Evolutionary conservation across 2,888 invertebrate species (phyloP).

Genomic region (Conomelus anceps): DNA sequence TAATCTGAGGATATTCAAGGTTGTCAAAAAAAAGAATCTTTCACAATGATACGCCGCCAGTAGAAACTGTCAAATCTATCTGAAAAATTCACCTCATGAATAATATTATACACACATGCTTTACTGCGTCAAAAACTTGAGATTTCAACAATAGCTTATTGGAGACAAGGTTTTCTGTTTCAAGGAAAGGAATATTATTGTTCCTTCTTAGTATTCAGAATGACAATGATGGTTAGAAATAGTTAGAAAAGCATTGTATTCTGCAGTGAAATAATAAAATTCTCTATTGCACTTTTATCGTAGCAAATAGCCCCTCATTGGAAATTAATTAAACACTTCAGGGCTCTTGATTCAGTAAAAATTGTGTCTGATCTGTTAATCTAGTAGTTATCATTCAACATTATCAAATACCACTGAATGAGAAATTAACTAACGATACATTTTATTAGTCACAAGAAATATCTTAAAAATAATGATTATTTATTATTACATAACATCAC

Average conservation of each 20-base stretch:
- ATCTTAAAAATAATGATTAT: too few species aligned
- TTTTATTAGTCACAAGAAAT: too few species aligned
- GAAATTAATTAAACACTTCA: too few species aligned
- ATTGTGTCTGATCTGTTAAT: too few species aligned
- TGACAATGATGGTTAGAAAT: background rate
- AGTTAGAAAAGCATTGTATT: background rate
- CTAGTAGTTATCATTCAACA: too few species aligned
- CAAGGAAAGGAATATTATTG: background rate
- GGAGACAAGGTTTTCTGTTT: background rate
- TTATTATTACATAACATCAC: too few species aligned
- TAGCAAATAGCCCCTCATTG: too few species aligned
- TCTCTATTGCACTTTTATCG: too few species aligned
- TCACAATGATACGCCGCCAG: background rate
- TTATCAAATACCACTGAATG: too few species aligned
- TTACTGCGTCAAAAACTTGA: background rate
- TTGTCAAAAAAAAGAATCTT: background rate
- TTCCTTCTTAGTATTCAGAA: background rate
- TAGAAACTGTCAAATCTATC: background rate
- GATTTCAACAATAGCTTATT: background rate
- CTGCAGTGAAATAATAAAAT: too few species aligned
- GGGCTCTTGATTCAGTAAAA: too few species aligned
- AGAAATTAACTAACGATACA: too few species aligned
- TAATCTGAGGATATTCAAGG: background rate
- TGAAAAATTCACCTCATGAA: background rate
- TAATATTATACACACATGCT: background rate